Conservation (phyloP, 2,888 invertebrate genomes). For the Gari tellinella region DNA sequence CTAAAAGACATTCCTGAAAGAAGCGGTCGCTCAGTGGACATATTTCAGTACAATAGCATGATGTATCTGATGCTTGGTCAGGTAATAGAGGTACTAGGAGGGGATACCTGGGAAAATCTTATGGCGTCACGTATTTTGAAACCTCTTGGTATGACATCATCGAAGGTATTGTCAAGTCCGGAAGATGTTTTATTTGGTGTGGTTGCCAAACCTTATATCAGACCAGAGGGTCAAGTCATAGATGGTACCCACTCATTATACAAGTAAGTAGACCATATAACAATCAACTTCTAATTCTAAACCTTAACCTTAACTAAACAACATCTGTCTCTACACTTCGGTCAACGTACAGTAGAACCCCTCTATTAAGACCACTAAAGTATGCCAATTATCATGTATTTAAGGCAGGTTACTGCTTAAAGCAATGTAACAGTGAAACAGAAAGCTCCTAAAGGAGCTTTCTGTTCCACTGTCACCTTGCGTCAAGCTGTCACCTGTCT, state of each 20-base stretch:
- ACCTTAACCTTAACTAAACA: too few species aligned
- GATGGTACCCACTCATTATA: background rate
- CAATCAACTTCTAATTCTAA: background rate
- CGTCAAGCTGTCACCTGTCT: too few species aligned
- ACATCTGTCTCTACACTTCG: too few species aligned
- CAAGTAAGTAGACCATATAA: background rate
- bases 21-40: background rate
- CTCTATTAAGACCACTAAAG: too few species aligned
- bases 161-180: conserved; percentile 19
- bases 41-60: conserved; percentile 64
- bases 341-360: too few species aligned
- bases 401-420: too few species aligned
- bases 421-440: too few species aligned
- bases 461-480: too few species aligned
- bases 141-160: conserved; percentile 55
- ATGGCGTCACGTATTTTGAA: conserved; percentile 45
- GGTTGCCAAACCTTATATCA: conserved; percentile 59
- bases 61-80: conserved; percentile 58
- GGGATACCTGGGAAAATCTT: conserved; percentile 57
- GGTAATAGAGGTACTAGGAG: conserved; percentile 54
- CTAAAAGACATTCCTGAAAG: conserved; percentile 31
- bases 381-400: too few species aligned
- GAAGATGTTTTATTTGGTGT: conserved; percentile 9
- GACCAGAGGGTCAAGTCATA: conserved; percentile 24
- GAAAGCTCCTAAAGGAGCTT: too few species aligned